Evolutionary conservation across 1,140 invertebrate species (phyloP), one percentile per base, ranked within the genome.

Genomic region (Cherax quadricarinatus): DNA sequence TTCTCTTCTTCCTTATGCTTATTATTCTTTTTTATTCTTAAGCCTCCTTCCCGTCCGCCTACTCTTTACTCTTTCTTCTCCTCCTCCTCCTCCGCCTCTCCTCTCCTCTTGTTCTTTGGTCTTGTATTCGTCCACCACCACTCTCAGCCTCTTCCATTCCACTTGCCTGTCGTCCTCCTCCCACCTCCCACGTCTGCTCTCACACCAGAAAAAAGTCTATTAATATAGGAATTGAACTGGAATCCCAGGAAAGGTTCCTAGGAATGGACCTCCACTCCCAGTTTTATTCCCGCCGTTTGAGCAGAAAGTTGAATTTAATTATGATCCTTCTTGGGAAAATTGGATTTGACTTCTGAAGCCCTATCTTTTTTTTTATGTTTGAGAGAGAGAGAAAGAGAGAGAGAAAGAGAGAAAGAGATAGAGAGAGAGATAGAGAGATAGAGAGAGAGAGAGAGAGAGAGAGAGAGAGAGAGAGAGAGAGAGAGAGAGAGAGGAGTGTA

Each of bases 261-360:
- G n/a, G n/a, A 85, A 57, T 57, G 48, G 60, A 70, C 21, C 14
- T 70, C 60, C 62, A 41, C 24, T 85, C 70, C 24, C 60, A 48
- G n/a, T 48, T 70, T 70, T 48, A 62, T 70, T 70, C 60, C 12
- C 30, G 10, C 82, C 51, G n/a, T 70, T 70, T 85, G 83, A 10
- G n/a, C 53, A 24, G 53, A 48, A 85, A 85, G 83, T 85, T 85
- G 83, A 70, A 30, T 41, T 48, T 85, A 85, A 85, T 85, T 85
- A 49, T 12, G 48, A 70, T 6, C 83, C 30, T 48, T 85, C 83
- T 49, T 75, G 5, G 5, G n/a, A 75, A 75, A 75, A 75, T 75
- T 75, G 70, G 70, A 30, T 75, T 70, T 24, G 4, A 49, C 60
- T 85, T 48, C 60, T 49, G 14, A 53, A 4, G 18, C 10, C 12